Percentiles rank a stretch among this genome's conserved stretches.
Evolutionary conservation across 2,113 vertebrate species (phyloP).

Genomic region (Anser cygnoides): DNA sequence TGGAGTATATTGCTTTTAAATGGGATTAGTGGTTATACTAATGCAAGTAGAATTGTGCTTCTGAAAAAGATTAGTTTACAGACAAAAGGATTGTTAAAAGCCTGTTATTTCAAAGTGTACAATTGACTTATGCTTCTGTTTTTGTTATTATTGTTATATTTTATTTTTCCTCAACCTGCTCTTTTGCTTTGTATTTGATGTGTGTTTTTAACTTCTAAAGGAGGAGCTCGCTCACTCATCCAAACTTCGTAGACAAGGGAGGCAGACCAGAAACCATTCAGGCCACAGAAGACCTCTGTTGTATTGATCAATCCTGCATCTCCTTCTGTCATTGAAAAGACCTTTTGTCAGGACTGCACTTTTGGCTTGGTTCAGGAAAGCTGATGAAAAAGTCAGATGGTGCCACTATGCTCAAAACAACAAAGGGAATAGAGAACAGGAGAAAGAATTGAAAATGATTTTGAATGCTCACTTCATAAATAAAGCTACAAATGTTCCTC

Average conservation of each 20-base stretch:
- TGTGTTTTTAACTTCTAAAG: not conserved
- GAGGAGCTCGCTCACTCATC: not conserved
- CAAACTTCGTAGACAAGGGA: not conserved
- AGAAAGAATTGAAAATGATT: not conserved
- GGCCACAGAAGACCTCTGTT: not conserved
- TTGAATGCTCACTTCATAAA: not conserved
- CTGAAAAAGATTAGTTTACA: not conserved
- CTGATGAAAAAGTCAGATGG: not conserved
- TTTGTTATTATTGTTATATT: not conserved
- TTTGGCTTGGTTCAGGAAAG: not conserved
- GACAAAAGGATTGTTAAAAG: not conserved
- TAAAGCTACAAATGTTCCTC: slow-evolving; percentile 5
- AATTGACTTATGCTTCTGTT: not conserved
- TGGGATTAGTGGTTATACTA: not conserved
- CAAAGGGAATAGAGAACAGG: not conserved
- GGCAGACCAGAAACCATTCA: not conserved
- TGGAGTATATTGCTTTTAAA: not conserved
- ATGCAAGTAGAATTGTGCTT: not conserved
- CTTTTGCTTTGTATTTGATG: not conserved
- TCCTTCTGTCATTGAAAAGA: not conserved
- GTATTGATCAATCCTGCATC: not conserved
- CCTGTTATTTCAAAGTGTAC: not conserved
- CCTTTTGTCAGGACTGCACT: not conserved
- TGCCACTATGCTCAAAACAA: not conserved
- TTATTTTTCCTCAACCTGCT: not conserved